Conservation (phyloP, 2,113 vertebrate species). For the Acanthisitta chloris region DNA sequence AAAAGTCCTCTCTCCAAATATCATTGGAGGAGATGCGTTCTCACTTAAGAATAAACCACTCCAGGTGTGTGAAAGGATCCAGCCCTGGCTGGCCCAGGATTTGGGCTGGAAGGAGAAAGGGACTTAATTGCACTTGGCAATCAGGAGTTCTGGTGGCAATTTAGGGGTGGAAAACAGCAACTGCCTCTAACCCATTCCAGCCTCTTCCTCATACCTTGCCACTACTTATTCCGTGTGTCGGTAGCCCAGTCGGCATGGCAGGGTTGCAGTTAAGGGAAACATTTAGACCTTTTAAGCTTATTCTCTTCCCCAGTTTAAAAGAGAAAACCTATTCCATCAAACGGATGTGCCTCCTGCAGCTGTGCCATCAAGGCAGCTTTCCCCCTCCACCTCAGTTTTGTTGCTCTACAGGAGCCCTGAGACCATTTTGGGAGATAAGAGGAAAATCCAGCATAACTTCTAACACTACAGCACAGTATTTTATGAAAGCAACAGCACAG, state of each 20-base stretch:
- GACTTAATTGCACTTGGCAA: background rate
- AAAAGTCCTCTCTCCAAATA: background rate
- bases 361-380: background rate
- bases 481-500: background rate
- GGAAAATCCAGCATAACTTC: background rate
- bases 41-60: background rate
- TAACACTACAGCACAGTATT: accelerated
- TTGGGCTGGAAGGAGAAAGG: background rate
- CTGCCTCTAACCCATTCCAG: background rate
- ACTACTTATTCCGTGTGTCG: background rate
- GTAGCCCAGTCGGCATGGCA: accelerated
- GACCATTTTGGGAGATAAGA: background rate
- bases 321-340: background rate
- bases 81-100: background rate
- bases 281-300: background rate
- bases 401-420: background rate
- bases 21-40: accelerated
- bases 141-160: background rate
- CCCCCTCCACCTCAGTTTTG: background rate
- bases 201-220: background rate
- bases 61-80: background rate
- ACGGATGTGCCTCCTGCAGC: background rate
- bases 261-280: background rate
- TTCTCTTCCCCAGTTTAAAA: background rate
- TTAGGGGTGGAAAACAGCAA: background rate